phyloP scores from a whole-genome alignment of 1,140 invertebrate genomes.

The Drosophila hydei region DNA sequence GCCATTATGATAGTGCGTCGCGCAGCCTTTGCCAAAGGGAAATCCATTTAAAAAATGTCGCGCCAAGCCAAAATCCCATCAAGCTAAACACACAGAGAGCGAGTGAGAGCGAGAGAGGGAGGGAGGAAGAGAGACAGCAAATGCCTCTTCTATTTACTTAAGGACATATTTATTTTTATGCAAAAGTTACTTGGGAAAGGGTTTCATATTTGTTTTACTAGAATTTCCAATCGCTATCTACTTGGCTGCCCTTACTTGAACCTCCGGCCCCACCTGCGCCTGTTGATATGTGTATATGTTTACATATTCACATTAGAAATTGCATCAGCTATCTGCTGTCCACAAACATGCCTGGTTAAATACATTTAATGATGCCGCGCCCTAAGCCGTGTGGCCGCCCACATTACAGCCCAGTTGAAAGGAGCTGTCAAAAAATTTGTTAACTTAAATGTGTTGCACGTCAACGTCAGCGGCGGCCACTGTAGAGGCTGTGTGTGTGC shows the following conservation, averaged over 20 bases:
- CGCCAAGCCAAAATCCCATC: conserved; percentile 35
- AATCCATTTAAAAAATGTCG: conserved; percentile 6
- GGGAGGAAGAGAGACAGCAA: not conserved
- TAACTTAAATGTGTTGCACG: conserved; percentile 8
- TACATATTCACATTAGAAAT: not conserved
- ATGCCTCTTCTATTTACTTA: conserved; percentile 36
- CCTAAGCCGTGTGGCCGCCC: not conserved
- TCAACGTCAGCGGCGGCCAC: conserved; percentile 8
- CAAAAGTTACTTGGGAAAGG: not conserved
- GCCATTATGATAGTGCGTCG: not conserved
- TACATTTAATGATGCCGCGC: conserved; percentile 42
- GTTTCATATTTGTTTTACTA: conserved; percentile 42
- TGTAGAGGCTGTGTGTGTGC: conserved; percentile 3
- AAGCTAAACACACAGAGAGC: conserved; percentile 33
- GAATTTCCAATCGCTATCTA: conserved; percentile 40
- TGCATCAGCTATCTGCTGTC: not conserved
- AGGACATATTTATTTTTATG: conserved; percentile 21
- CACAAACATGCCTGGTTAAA: conserved; percentile 44
- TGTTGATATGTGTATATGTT: not conserved
- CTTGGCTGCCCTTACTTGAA: not conserved
- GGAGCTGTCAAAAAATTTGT: conserved; percentile 9
- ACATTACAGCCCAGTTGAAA: conserved; percentile 3
- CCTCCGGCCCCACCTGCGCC: not conserved
- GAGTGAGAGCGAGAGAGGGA: too few relatives aligned
- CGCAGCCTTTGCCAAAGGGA: not conserved